Evolutionary conservation across 1,140 invertebrate genomes (phyloP), one percentile per base, ranked within the genome.

Genomic region (Drosophila ohnishii): DNA sequence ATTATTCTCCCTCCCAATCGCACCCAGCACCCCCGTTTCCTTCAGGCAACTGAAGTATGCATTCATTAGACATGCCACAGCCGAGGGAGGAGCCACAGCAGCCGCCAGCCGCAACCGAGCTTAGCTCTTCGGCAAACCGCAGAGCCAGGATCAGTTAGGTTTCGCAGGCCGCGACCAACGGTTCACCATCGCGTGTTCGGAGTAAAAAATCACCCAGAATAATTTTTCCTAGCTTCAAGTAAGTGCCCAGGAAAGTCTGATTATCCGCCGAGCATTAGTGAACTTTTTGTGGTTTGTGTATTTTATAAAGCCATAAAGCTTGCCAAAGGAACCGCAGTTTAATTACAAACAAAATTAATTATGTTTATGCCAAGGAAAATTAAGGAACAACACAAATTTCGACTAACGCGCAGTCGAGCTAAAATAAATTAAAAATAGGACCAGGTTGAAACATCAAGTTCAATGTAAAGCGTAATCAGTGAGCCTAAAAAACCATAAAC

Each of bases 131-230:
- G 77, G 57, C 62, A 65, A 58, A 75, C 67, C 58, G 48, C 75
- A 74, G 74, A 69, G 48, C 61, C 61, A 78, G 77, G 85, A 90
- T 87, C 89, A 90, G 87, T 90, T 78, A 58, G 61, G 72, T 76
- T 84, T 81, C 53, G 77, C 59, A 60, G 69, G 58, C 61, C 82
- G 66, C 55, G 76, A 67, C 69, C 42, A 87, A 71, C 89, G 77
- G 85, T 84, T 77, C 62, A 65, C 37, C 39, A 51, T 71, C 62
- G 57, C 62, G 62, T 35, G 60, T 11, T 42, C 44, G 57, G 44
- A 65, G 42, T 35, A 53, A 7, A 48, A 73, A 69, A 6, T 16
- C 42, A 28, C 3, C 28, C n/a, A 35, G 3, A 39, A 34, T 16
- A 9, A 16, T 32, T 67, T 28, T 13, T 22, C 19, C 8, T 22